Conservation (phyloP, 2,888 invertebrate genomes). For the Netelia melanura region DNA sequence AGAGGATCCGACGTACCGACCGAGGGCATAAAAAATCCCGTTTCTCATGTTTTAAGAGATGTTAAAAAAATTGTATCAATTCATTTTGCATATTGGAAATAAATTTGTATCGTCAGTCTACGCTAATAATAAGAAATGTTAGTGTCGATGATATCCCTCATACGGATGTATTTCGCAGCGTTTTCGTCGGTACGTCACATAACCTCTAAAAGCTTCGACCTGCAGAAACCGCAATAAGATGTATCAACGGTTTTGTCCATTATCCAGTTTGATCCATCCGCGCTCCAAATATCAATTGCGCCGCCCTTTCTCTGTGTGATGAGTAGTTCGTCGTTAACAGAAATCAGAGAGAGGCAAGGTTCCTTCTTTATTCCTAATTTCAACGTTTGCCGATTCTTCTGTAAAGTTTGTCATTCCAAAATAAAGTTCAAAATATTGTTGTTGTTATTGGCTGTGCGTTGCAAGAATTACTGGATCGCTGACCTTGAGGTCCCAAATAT, state of each 20-base stretch:
- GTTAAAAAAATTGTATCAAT: background rate
- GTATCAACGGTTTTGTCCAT: slow-evolving; percentile 87
- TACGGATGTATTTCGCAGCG: background rate
- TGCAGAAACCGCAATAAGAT: slow-evolving; percentile 90
- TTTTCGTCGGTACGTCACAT: background rate
- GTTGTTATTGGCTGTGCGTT: background rate
- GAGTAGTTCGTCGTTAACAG: slow-evolving; percentile 87
- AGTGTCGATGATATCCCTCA: no score
- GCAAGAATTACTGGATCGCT: slow-evolving; percentile 65
- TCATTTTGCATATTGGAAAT: background rate
- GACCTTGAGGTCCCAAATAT: slow-evolving; percentile 93
- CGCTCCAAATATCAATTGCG: slow-evolving; percentile 88
- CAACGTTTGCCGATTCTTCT: slow-evolving; percentile 90
- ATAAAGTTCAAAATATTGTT: background rate
- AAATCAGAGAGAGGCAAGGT: slow-evolving; percentile 88
- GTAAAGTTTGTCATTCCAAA: slow-evolving; percentile 77
- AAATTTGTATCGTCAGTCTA: background rate
- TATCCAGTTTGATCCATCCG: slow-evolving; percentile 86
- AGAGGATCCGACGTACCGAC: slow-evolving; percentile 10
- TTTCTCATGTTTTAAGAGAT: background rate
- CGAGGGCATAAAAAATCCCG: background rate
- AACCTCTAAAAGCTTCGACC: slow-evolving; percentile 80
- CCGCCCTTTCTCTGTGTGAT: slow-evolving; percentile 92
- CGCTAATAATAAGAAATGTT: background rate
- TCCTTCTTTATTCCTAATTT: slow-evolving; percentile 87